phyloP scores from a whole-genome alignment of 2,797 vertebrate species.

The Syngnathus rostellatus region DNA sequence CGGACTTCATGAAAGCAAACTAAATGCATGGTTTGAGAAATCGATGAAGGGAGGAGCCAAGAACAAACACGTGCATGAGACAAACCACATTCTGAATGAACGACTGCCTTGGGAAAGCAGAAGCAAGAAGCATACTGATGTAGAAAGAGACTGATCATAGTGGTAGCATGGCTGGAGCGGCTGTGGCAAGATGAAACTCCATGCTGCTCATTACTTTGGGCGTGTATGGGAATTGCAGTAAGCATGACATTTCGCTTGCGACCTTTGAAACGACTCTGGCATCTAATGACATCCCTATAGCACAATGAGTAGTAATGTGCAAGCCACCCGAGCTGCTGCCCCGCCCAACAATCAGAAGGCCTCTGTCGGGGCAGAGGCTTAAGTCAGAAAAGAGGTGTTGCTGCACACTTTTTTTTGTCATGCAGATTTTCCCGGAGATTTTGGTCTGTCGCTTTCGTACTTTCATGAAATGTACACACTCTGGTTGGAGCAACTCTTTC shows the following conservation, averaged over 20 bases:
- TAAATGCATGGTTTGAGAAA: slow-evolving; percentile 28
- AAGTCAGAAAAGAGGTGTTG: too few relatives aligned
- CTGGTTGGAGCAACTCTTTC: too few relatives aligned
- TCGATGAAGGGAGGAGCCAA: slow-evolving; percentile 14
- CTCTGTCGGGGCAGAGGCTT: slow-evolving; percentile 24
- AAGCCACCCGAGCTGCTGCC: slow-evolving; percentile 52
- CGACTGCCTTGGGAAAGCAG: slow-evolving; percentile 10
- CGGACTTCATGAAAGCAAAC: slow-evolving; percentile 22
- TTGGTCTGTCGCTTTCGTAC: too few relatives aligned
- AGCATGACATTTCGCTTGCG: slow-evolving; percentile 66
- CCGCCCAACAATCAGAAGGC: slow-evolving; percentile 37
- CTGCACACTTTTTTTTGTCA: too few relatives aligned
- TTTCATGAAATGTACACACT: too few relatives aligned
- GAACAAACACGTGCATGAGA: slow-evolving; percentile 20
- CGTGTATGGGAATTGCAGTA: slow-evolving; percentile 70
- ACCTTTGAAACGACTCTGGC: slow-evolving; percentile 46
- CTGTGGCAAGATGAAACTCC: slow-evolving; percentile 25
- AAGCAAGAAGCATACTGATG: slow-evolving; percentile 12
- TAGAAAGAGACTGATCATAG: slow-evolving; percentile 17
- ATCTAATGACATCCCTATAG: slow-evolving; percentile 70
- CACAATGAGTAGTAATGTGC: slow-evolving; percentile 65
- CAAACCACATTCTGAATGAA: slow-evolving; percentile 12
- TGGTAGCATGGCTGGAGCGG: slow-evolving; percentile 15
- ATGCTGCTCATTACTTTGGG: slow-evolving; percentile 63
- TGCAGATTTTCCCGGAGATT: too few relatives aligned